Evolutionary conservation across 37 sponge, comb jelly and placozoan species (phyloP).

Genomic region (Halichondria panicea): DNA sequence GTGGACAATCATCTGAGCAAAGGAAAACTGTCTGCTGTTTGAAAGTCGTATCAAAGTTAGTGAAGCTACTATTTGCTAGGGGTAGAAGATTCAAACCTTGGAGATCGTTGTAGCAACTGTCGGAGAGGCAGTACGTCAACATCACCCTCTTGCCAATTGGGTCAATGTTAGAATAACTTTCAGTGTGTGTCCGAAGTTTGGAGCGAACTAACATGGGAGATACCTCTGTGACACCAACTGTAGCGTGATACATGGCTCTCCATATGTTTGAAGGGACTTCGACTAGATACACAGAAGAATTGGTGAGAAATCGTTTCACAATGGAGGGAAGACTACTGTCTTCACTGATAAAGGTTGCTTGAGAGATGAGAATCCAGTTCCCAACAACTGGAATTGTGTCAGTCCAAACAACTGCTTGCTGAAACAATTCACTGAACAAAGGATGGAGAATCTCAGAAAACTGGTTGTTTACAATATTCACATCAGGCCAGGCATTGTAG

Average conservation of each 20-base stretch:
- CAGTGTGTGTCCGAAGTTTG: neutral
- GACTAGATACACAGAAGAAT: conserved; percentile 34
- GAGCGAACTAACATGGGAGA: conserved; percentile 13
- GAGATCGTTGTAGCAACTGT: conserved; percentile 33
- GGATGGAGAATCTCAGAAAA: no score
- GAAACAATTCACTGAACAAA: no score
- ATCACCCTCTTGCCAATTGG: conserved; percentile 20
- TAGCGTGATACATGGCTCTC: neutral
- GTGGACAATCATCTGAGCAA: conserved; percentile 26
- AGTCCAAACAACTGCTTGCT: no score
- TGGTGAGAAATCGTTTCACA: conserved; percentile 3
- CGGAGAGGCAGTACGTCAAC: conserved; percentile 50
- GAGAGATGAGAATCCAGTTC: no score
- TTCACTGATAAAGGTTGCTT: no score
- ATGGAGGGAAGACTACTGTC: conserved; percentile 1
- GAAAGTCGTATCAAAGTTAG: conserved; percentile 1
- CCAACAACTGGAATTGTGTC: no score
- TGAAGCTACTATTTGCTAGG: conserved; percentile 40
- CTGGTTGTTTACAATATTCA: no score
- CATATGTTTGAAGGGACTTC: conserved; percentile 6
- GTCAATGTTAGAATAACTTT: conserved; percentile 14
- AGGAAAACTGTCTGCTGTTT: conserved; percentile 7
- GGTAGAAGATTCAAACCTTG: conserved; percentile 36
- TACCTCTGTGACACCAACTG: neutral
- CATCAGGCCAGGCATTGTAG: conserved; percentile 50